Conservation (phyloP, 2,888 invertebrate species). For the Shargacucullia verbasci region DNA sequence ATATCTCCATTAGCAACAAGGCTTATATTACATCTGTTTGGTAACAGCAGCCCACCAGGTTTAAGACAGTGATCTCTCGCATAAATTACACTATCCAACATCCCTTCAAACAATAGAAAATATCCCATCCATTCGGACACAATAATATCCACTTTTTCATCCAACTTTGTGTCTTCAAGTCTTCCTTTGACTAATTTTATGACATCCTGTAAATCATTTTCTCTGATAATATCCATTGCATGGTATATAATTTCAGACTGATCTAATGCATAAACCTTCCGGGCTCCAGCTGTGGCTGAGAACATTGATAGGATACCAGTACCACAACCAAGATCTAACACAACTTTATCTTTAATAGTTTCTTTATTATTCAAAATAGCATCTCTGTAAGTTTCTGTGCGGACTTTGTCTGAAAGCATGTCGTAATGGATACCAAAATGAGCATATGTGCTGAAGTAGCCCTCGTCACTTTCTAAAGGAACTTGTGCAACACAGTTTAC, state of each 20-base stretch:
- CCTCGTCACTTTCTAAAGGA: constrained; percentile 91
- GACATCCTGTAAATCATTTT: constrained; percentile 92
- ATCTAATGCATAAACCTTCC: constrained; percentile 97
- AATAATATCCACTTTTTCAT: constrained; percentile 96
- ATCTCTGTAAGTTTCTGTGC: constrained; percentile 96
- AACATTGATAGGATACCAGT: constrained; percentile 99
- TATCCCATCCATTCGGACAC: constrained; percentile 99
- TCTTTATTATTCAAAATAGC: constrained; percentile 93
- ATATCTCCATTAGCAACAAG: constrained; percentile 94
- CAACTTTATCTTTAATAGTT: constrained; percentile 92
- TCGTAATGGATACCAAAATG: constrained; percentile 98
- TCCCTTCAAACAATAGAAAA: constrained; percentile 98
- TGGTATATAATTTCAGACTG: constrained; percentile 98
- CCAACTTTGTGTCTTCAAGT: constrained; percentile 94
- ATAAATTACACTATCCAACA: constrained; percentile 97
- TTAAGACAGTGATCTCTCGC: constrained; percentile 95
- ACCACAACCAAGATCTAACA: constrained; percentile 99
- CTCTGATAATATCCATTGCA: constrained; percentile 97
- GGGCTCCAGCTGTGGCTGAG: constrained; percentile 97
- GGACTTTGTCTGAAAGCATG: constrained; percentile 96
- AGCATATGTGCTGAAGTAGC: constrained; percentile 95
- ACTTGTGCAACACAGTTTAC: constrained; percentile 83
- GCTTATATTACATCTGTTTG: constrained; percentile 95
- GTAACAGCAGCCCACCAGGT: constrained; percentile 93
- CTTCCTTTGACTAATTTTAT: constrained; percentile 95